A percentile compares a stretch with the other conserved stretches of the same genome.
phyloP scores from a whole-genome alignment of 2,113 vertebrate genomes.

The Dasyornis broadbenti region DNA sequence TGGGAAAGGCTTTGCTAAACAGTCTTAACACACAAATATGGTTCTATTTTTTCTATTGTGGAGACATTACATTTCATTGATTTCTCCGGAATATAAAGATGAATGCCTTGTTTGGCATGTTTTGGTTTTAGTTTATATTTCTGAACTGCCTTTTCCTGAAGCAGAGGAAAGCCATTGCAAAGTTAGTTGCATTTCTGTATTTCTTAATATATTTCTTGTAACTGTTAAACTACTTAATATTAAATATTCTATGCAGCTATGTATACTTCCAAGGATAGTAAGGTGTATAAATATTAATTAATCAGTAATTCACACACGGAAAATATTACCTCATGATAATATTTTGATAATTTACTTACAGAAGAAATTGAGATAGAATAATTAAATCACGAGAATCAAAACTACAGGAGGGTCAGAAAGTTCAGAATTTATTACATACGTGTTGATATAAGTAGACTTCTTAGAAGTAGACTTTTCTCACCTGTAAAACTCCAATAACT shows the following conservation, averaged over 20 bases:
- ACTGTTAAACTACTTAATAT: neutral
- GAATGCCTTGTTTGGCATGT: rapidly evolving
- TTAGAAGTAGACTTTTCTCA: neutral
- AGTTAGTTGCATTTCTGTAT: neutral
- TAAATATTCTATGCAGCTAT: neutral
- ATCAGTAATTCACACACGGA: neutral
- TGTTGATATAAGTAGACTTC: neutral
- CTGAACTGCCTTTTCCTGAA: neutral
- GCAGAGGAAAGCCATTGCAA: neutral
- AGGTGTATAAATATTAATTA: neutral
- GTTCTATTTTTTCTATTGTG: neutral
- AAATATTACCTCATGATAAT: neutral
- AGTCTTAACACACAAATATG: neutral
- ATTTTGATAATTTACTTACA: neutral
- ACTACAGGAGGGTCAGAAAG: neutral
- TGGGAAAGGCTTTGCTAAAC: neutral
- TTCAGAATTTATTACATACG: neutral
- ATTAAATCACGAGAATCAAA: neutral
- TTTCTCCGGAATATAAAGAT: neutral
- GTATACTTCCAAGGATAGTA: neutral
- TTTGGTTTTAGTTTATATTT: neutral
- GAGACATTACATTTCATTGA: neutral
- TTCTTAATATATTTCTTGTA: too few relatives aligned
- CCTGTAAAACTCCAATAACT: neutral
- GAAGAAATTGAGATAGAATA: neutral